Evolutionary conservation across 2,797 vertebrate genomes (phyloP).

Genomic region (Enteromius afrohamiltoni): DNA sequence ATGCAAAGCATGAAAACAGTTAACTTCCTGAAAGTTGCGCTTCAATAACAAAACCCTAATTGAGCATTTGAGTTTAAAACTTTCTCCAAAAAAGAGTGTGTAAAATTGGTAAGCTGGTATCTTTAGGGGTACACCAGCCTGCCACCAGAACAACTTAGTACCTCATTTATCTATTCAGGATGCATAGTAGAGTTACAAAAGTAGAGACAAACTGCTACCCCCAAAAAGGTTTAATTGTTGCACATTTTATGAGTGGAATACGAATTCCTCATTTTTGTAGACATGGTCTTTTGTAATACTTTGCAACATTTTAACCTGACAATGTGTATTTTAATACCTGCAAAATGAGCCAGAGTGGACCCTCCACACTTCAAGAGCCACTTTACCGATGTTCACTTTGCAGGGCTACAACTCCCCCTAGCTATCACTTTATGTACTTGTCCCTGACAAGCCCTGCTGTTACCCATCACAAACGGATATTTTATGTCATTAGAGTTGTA

Average conservation of each 20-base stretch:
- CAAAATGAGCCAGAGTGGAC: conserved; percentile 40
- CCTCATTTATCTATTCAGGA: background rate
- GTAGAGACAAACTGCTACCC: background rate
- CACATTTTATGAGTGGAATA: background rate
- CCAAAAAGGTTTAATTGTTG: too few species aligned
- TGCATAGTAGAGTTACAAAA: background rate
- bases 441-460: background rate
- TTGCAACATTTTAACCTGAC: conserved; percentile 32
- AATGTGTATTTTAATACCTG: conserved; percentile 42
- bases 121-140: background rate
- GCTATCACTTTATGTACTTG: conserved; percentile 34
- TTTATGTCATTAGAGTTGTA: background rate
- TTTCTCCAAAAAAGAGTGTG: background rate
- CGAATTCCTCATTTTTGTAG: background rate
- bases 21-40: background rate
- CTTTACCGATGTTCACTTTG: conserved; percentile 23
- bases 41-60: background rate
- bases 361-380: conserved; percentile 37
- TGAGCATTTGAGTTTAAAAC: background rate
- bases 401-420: conserved; percentile 60
- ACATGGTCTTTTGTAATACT: conserved; percentile 30
- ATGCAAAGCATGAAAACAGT: conserved; percentile 4
- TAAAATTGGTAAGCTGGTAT: background rate
- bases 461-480: background rate
- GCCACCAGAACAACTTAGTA: background rate